A percentile compares a stretch with the other conserved stretches of the same genome.
Conservation (phyloP, 1,140 invertebrate genomes). For the Drosophila pectinifera region DNA sequence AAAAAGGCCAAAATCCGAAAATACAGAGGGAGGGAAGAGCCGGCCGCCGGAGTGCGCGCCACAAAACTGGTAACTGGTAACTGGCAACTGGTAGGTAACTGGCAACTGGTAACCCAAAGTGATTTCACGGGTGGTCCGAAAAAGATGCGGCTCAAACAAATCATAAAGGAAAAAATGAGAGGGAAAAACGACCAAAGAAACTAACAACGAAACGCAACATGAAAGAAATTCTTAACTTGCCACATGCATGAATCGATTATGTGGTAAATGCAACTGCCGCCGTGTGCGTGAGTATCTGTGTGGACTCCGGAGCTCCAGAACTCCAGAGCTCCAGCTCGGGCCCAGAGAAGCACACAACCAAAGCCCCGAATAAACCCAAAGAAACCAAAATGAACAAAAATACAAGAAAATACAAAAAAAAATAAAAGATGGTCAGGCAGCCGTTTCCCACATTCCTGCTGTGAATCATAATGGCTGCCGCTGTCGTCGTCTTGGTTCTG, state of each 20-base stretch:
- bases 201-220: slow-evolving; percentile 81
- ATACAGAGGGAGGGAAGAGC: slow-evolving; percentile 1
- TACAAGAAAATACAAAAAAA: slow-evolving; percentile 15
- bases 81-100: slow-evolving; percentile 17
- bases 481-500: slow-evolving; percentile 63
- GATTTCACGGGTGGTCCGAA: slow-evolving; percentile 81
- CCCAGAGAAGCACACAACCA: slow-evolving; percentile 19
- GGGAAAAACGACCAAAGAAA: slow-evolving; percentile 57
- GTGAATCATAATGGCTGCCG: slow-evolving; percentile 82
- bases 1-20: slow-evolving; percentile 26
- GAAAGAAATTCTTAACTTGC: slow-evolving; percentile 80
- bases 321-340: slow-evolving; percentile 32
- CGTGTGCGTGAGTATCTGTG: slow-evolving; percentile 52
- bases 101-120: slow-evolving; percentile 78
- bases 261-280: slow-evolving; percentile 67
- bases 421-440: slow-evolving; percentile 77
- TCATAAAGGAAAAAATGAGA: slow-evolving; percentile 73
- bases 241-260: slow-evolving; percentile 84
- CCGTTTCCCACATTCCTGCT: slow-evolving; percentile 81
- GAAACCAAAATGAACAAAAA: slow-evolving; percentile 18
- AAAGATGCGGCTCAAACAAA: slow-evolving; percentile 83
- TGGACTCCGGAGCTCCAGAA: slow-evolving; percentile 32
- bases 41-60: slow-evolving; percentile 38
- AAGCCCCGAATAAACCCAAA: slow-evolving; percentile 9
- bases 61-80: slow-evolving; percentile 14